Evolutionary conservation across 2,888 invertebrate species (phyloP).

Genomic region (Odontocolon sp.): DNA sequence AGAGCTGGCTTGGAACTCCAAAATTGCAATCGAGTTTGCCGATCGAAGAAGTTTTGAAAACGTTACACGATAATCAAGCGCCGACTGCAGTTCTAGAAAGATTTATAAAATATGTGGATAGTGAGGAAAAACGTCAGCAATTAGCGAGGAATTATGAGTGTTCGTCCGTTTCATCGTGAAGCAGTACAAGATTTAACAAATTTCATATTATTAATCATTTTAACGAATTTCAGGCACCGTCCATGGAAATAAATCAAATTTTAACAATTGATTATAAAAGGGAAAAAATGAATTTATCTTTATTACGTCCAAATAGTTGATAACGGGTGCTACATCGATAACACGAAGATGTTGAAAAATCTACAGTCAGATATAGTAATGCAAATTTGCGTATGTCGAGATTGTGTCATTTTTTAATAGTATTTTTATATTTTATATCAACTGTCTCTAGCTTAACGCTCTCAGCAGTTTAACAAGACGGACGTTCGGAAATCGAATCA

Average conservation of each 20-base stretch:
- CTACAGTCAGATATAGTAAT: constrained; percentile 22
- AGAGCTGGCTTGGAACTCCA: constrained; percentile 82
- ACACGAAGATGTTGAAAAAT: constrained; percentile 12
- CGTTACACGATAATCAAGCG: constrained; percentile 79
- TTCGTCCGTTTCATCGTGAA: constrained; percentile 75
- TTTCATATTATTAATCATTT: neutral
- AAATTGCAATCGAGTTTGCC: constrained; percentile 80
- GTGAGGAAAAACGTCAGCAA: constrained; percentile 83
- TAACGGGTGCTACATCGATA: constrained; percentile 14
- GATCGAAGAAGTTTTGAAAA: constrained; percentile 81
- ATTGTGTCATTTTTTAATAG: constrained; percentile 40
- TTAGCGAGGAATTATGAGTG: constrained; percentile 86
- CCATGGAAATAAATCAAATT: too few species aligned
- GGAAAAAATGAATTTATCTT: constrained; percentile 26
- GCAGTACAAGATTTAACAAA: too few species aligned
- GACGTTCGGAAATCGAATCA: too few species aligned
- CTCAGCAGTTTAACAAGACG: neutral
- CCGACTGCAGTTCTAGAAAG: constrained; percentile 81
- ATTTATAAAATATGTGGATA: constrained; percentile 83
- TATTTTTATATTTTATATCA: constrained; percentile 21
- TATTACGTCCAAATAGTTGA: constrained; percentile 36
- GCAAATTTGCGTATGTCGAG: constrained; percentile 27
- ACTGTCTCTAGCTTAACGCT: neutral
- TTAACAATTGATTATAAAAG: neutral
- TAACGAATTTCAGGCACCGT: too few species aligned